Evolutionary conservation across 2,888 invertebrate species (phyloP).

Genomic region (Cactoblastis cactorum): DNA sequence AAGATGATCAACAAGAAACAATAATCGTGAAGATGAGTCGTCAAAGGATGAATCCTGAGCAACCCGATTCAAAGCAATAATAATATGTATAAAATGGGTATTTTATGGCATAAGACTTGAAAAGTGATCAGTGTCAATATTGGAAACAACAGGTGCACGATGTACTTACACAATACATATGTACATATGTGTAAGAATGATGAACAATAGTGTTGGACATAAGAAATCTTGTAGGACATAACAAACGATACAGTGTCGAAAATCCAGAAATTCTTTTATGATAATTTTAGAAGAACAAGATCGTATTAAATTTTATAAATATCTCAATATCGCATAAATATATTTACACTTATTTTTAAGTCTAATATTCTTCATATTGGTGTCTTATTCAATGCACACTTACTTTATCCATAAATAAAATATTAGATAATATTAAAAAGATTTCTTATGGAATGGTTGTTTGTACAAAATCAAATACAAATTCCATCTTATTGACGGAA

Average conservation of each 20-base stretch:
- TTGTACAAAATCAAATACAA: conserved; percentile 76
- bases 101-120: neutral
- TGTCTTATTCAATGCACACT: conserved; percentile 77
- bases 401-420: conserved; percentile 69
- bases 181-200: conserved; percentile 38
- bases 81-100: too few relatives aligned
- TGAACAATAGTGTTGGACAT: conserved; percentile 46
- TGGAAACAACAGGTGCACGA: conserved; percentile 48
- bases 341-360: conserved; percentile 71
- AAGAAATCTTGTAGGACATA: conserved; percentile 47
- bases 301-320: conserved; percentile 78
- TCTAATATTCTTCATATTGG: conserved; percentile 74
- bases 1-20: too few relatives aligned
- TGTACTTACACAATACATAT: conserved; percentile 48
- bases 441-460: conserved; percentile 75
- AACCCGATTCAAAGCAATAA: too few relatives aligned
- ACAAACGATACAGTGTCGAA: conserved; percentile 54
- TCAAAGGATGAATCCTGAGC: too few relatives aligned
- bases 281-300: conserved; percentile 76
- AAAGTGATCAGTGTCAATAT: conserved; percentile 31
- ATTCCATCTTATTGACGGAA: conserved; percentile 64
- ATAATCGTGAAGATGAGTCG: too few relatives aligned
- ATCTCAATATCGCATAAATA: conserved; percentile 78
- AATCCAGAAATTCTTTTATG: conserved; percentile 58
- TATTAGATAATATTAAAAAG: conserved; percentile 60